phyloP scores from a whole-genome alignment of 1,140 invertebrate species.

The Trichonephila clavipes region DNA sequence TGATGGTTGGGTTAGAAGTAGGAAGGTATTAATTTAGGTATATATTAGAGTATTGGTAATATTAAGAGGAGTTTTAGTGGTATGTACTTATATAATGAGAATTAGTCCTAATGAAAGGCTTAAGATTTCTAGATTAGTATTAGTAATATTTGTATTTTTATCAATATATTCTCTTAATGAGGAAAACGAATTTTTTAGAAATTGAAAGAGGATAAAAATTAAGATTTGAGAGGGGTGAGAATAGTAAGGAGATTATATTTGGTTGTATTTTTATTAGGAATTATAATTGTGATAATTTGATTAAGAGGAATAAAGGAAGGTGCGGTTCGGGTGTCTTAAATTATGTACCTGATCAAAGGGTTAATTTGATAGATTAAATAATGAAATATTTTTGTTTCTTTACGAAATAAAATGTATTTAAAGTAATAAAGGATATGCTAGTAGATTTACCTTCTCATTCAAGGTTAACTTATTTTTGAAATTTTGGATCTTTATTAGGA shows the following conservation, averaged over 20 bases:
- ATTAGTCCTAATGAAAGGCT: constrained; percentile 20
- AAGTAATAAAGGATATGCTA: not conserved
- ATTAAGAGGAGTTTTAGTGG: constrained; percentile 5
- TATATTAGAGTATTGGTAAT: constrained; percentile 9
- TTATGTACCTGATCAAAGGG: constrained; percentile 12
- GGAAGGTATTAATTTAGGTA: not conserved
- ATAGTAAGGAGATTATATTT: not conserved
- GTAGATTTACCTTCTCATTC: constrained; percentile 38
- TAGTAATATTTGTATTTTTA: not conserved
- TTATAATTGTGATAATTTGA: constrained; percentile 14
- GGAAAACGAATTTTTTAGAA: not conserved
- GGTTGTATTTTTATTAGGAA: not conserved
- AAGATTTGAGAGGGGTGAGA: not conserved
- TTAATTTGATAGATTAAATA: constrained; percentile 51
- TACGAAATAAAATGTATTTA: not conserved
- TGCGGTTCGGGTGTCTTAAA: not conserved
- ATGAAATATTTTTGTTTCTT: not conserved
- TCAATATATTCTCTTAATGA: not conserved
- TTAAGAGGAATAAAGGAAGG: not conserved
- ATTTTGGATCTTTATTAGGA: constrained; percentile 56
- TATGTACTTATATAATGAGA: constrained; percentile 46
- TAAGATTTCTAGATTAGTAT: not conserved
- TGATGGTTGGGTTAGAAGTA: not conserved
- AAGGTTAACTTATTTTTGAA: constrained; percentile 29
- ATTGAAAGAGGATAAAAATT: not conserved